phyloP scores from a whole-genome alignment of 2,113 vertebrate species.

The Scomber scombrus region DNA sequence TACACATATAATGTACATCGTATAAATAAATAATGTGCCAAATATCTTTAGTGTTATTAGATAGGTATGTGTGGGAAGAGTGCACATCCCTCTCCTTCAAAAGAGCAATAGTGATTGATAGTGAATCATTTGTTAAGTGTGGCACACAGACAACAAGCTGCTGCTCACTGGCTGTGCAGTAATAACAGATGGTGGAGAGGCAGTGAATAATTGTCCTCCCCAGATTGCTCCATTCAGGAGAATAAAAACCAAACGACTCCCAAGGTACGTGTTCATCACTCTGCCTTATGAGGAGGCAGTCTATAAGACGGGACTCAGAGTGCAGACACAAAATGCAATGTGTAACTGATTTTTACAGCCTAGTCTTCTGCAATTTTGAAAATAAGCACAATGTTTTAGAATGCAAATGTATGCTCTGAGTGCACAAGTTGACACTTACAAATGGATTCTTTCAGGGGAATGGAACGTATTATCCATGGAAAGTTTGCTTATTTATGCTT shows the following conservation, averaged over 20 bases:
- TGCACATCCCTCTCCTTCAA: neutral
- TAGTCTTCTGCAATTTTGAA: conserved; percentile 17
- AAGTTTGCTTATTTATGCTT: neutral
- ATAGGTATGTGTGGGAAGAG: neutral
- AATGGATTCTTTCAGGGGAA: neutral
- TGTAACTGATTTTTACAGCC: conserved; percentile 17
- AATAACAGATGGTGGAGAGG: conserved; percentile 59
- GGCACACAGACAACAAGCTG: conserved; percentile 41
- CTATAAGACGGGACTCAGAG: conserved; percentile 29
- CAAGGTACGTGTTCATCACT: conserved; percentile 68
- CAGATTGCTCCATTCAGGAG: conserved; percentile 63
- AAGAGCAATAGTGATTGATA: conserved; percentile 39
- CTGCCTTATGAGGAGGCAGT: conserved; percentile 48
- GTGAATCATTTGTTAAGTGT: conserved; percentile 57
- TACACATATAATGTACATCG: neutral
- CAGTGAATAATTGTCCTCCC: conserved; percentile 58
- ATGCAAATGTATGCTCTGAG: conserved; percentile 16
- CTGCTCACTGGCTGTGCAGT: conserved; percentile 47
- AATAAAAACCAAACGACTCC: conserved; percentile 68
- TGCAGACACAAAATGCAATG: conserved; percentile 43
- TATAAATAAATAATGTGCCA: neutral
- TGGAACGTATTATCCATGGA: neutral
- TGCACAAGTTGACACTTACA: neutral
- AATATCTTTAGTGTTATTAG: neutral
- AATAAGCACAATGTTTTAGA: conserved; percentile 14